These are phyloP conservation scores for Minunthozetes semirufus DNA, from an alignment of 2,888 invertebrate species.

Conservation along the genomic window DNA sequence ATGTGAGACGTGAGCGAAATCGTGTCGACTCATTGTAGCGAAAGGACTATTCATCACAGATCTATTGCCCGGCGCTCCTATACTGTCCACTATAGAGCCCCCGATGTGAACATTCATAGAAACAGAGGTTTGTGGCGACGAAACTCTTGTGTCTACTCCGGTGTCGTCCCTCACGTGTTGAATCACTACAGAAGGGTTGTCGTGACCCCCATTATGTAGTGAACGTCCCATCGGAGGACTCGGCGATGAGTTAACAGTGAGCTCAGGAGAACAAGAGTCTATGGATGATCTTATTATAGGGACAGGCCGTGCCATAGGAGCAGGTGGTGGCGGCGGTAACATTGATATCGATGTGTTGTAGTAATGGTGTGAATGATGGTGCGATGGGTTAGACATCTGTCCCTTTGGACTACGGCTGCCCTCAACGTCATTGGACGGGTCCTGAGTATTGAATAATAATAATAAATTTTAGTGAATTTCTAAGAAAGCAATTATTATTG, in stretches of 20 bases:
- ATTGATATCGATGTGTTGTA: conserved; percentile 63
- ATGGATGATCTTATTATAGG: conserved; percentile 75
- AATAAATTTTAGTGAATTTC: background rate
- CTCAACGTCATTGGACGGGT: background rate
- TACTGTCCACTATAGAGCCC: no score
- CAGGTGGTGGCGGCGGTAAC: conserved; percentile 76
- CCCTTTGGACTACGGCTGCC: conserved; percentile 13
- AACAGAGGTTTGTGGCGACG: conserved; percentile 2
- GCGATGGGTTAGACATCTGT: background rate
- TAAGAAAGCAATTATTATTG: no score
- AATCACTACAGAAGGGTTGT: background rate
- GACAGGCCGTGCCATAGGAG: conserved; percentile 88
- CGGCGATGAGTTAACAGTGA: background rate
- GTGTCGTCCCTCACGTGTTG: conserved; percentile 5
- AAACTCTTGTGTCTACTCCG: background rate
- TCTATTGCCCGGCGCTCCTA: conserved; percentile 45
- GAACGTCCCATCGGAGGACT: background rate
- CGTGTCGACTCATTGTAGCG: conserved; percentile 50
- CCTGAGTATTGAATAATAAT: background rate
- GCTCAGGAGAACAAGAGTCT: conserved; percentile 54
- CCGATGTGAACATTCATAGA: background rate
- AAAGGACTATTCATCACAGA: conserved; percentile 50
- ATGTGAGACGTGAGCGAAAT: conserved; percentile 73
- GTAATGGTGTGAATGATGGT: conserved; percentile 51
- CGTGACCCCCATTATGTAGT: background rate